Evolutionary conservation across 2,113 vertebrate species (phyloP).

Genomic region (Columbina picui): DNA sequence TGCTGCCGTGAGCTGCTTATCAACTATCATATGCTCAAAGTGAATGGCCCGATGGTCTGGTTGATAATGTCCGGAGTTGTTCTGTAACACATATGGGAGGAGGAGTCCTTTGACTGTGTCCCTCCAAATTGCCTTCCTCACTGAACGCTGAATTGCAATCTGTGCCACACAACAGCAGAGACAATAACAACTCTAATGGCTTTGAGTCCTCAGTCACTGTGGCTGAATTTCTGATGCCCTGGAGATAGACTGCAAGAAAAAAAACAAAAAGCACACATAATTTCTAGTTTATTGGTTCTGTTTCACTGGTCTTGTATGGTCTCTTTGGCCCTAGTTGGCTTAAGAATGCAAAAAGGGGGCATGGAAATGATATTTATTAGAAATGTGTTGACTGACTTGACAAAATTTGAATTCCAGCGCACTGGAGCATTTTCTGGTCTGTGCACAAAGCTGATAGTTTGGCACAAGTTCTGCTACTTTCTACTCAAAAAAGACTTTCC

Average conservation of each 20-base stretch:
- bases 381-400: background rate
- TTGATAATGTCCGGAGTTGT: background rate
- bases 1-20: background rate
- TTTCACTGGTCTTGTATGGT: background rate
- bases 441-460: conserved; percentile 31
- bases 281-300: background rate
- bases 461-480: background rate
- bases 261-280: background rate
- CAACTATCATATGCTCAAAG: background rate
- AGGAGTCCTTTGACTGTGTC: background rate
- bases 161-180: background rate
- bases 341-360: background rate
- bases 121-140: background rate
- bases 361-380: background rate
- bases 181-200: background rate
- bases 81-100: background rate
- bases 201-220: background rate
- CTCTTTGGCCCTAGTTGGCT: background rate
- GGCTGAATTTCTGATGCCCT: background rate
- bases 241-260: background rate
- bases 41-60: background rate
- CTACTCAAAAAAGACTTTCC: background rate
- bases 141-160: background rate
- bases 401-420: conserved; percentile 5
- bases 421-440: conserved; percentile 6